Conservation (phyloP, 2,888 invertebrate genomes). For the Microctonus brassicae region DNA sequence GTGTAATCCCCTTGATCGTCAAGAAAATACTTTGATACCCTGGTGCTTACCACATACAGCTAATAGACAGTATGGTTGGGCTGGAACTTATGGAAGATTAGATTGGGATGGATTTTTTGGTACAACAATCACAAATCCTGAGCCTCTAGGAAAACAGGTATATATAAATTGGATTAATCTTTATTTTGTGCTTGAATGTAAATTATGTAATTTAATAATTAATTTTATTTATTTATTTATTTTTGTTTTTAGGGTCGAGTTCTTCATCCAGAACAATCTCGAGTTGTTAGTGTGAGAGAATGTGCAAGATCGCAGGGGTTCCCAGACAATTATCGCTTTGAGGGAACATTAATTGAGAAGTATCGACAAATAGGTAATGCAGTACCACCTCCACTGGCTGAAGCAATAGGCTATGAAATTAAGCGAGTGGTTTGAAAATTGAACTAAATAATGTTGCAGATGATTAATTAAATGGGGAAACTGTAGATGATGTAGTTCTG, state of each 20-base stretch:
- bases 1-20: slow-evolving; percentile 81
- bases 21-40: slow-evolving; percentile 87
- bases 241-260: slow-evolving; percentile 76
- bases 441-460: no score
- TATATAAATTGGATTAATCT: slow-evolving; percentile 7
- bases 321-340: slow-evolving; percentile 82
- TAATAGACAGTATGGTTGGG: slow-evolving; percentile 89
- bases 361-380: slow-evolving; percentile 91
- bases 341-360: slow-evolving; percentile 81
- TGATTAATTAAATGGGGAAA: no score
- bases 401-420: slow-evolving; percentile 83
- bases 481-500: no score
- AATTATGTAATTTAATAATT: not conserved
- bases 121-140: slow-evolving; percentile 88
- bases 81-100: slow-evolving; percentile 85
- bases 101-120: slow-evolving; percentile 89
- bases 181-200: not conserved
- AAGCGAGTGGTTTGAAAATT: slow-evolving; percentile 49
- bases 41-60: slow-evolving; percentile 92
- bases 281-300: slow-evolving; percentile 89
- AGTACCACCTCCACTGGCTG: slow-evolving; percentile 86
- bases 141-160: slow-evolving; percentile 91
- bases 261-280: slow-evolving; percentile 82
- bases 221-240: slow-evolving; percentile 25
- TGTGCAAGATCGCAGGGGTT: slow-evolving; percentile 91